Percentiles rank a stretch among this genome's conserved stretches.
These are phyloP conservation scores for Melanostoma mellinum DNA, from an alignment of 2,888 invertebrate genomes.

Conservation along the genomic window DNA sequence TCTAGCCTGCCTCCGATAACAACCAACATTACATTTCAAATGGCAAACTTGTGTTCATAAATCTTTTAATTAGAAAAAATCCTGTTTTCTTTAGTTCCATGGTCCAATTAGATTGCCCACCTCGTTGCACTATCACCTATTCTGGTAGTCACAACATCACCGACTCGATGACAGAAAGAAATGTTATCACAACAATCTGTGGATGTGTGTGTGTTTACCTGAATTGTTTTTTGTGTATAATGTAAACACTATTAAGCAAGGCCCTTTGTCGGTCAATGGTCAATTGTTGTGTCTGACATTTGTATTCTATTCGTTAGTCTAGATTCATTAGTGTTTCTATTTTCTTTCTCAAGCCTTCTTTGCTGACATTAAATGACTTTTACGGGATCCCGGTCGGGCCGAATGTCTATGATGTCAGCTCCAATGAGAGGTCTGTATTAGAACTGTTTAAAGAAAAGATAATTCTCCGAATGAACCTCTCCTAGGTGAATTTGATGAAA, in stretches of 20 bases:
- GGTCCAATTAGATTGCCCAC: conserved; percentile 34
- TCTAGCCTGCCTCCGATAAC: conserved; percentile 9
- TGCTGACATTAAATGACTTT: background rate
- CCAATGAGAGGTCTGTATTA: conserved; percentile 11
- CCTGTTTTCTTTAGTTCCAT: background rate
- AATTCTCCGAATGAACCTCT: background rate
- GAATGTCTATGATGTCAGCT: background rate
- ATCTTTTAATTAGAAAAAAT: background rate
- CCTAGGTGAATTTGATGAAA: background rate
- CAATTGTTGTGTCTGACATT: background rate
- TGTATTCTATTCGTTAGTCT: background rate
- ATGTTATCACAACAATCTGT: conserved; percentile 25
- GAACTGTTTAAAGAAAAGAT: background rate
- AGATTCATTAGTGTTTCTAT: background rate
- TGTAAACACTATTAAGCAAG: conserved; percentile 13
- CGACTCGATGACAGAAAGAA: conserved; percentile 15
- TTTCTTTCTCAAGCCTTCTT: conserved; percentile 11
- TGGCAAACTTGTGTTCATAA: conserved; percentile 18
- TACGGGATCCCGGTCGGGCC: background rate
- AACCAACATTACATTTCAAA: conserved; percentile 17
- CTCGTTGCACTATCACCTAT: conserved; percentile 22
- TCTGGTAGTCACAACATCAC: background rate
- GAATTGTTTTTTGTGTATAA: conserved; percentile 4
- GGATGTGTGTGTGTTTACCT: conserved; percentile 19
- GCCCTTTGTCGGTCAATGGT: conserved; percentile 1